These are phyloP conservation scores for Leucophenga maculata DNA, from an alignment of 2,888 invertebrate species.

Conservation along the genomic window DNA sequence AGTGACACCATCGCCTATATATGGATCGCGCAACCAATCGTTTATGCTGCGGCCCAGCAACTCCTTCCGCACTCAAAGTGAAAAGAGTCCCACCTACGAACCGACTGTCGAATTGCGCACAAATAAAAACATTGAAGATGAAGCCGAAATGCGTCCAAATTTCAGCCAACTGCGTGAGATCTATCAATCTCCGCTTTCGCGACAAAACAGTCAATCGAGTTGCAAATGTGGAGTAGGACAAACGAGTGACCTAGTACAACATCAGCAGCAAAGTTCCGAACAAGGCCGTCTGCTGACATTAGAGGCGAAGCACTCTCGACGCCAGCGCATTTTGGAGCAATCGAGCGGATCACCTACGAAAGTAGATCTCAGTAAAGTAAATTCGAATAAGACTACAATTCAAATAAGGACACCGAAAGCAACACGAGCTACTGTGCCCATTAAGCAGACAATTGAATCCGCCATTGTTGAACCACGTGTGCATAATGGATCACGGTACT, in stretches of 20 bases:
- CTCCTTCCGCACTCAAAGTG: constrained; percentile 77
- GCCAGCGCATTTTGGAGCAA: constrained; percentile 76
- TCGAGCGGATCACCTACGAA: constrained; percentile 61
- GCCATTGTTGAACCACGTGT: not conserved
- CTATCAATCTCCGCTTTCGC: constrained; percentile 78
- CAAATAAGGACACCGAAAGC: constrained; percentile 54
- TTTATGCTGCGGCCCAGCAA: constrained; percentile 80
- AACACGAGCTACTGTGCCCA: constrained; percentile 20
- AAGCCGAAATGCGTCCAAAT: constrained; percentile 26
- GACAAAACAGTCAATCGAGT: constrained; percentile 66
- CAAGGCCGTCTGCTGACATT: constrained; percentile 80
- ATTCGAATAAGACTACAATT: constrained; percentile 62
- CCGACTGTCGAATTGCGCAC: constrained; percentile 36
- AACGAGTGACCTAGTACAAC: constrained; percentile 28
- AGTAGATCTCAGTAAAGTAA: constrained; percentile 59
- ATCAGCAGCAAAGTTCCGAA: constrained; percentile 56
- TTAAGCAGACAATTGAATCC: not conserved
- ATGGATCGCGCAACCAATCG: constrained; percentile 67
- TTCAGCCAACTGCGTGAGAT: constrained; percentile 83
- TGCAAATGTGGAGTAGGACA: constrained; percentile 67
- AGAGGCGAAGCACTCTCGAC: constrained; percentile 81
- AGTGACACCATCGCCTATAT: constrained; percentile 28
- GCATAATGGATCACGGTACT: constrained; percentile 23
- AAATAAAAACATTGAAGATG: constrained; percentile 21
- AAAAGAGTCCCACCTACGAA: constrained; percentile 40